Base-by-base conservation (phyloP, 2,797 vertebrate genomes). In the Gadopsis marmoratus region DNA sequence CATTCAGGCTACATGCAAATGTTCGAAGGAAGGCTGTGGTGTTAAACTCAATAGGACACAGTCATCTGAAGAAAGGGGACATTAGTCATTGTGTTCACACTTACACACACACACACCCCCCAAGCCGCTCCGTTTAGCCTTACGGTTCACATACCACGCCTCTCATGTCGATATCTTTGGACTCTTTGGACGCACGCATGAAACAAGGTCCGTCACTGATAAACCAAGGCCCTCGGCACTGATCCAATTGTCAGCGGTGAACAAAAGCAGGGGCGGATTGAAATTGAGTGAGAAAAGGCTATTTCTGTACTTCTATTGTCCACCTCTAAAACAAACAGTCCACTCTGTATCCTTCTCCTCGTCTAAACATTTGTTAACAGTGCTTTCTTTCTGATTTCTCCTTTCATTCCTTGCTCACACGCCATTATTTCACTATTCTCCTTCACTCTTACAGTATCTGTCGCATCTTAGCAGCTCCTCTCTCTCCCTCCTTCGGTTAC, bases 51-150 rank as follows among this genome's bases (percentile, higher is more conserved):
- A 41, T 17, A 71, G 50, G 58, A 53, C 39, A 75, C 31, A 19
- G 64, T 47, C 56, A 19, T 71, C 45, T 72, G 51, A 76, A 68
- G 50, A 71, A 53, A 71, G 48, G 35, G 16, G 47, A 65, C 59
- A 82, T 80, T 70, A 86, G 75, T 83, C 81, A 86, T 17, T 23
- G 56, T 35, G 50, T 69, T 83, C 72, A 51, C 69, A 68, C 76
- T 26, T 29, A 31, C 74, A 31, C 59, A 54, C 35, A 35, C 37
- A 53, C 50, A 33, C 26, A 58, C 54, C 51, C 71, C 37, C n/a
- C 23, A 43, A 53, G 12, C 9, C 12, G 7, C 19, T 64, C 33
- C 8, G 14, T 23, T 33, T 59, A 64, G 59, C 50, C 56, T 51
- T 19, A 50, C 19, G 0, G 16, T 12, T 33, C 70, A 23, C 73